Conservation (phyloP, 2,888 invertebrate species). For the Zele albiditarsus region DNA sequence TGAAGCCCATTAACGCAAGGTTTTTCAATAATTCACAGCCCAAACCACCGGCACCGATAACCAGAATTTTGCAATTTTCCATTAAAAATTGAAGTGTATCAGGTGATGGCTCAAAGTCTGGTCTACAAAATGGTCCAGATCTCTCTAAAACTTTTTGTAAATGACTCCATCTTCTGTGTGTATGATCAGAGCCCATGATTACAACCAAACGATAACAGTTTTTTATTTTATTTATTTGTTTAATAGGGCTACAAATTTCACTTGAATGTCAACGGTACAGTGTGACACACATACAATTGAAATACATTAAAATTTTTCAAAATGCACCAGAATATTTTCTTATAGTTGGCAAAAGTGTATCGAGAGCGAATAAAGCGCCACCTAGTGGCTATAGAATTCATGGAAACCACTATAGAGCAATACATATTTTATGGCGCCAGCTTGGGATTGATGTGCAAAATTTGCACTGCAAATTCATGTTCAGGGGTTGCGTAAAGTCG, state of each 20-base stretch:
- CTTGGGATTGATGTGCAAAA: too few relatives aligned
- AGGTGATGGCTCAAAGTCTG: constrained; percentile 90
- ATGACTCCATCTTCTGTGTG: constrained; percentile 85
- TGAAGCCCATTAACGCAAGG: constrained; percentile 95
- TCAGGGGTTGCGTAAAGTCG: too few relatives aligned
- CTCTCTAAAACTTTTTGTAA: constrained; percentile 90
- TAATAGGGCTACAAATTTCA: background rate
- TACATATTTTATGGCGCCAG: too few relatives aligned
- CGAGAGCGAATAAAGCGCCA: background rate
- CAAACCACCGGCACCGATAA: constrained; percentile 96
- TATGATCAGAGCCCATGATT: constrained; percentile 64
- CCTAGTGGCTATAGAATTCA: background rate
- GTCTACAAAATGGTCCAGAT: constrained; percentile 93
- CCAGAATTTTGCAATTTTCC: constrained; percentile 89
- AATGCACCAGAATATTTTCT: background rate
- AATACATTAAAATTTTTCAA: background rate
- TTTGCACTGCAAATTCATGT: too few relatives aligned
- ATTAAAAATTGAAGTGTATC: constrained; percentile 89
- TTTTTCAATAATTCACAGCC: constrained; percentile 99
- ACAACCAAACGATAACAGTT: background rate
- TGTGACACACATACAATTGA: background rate
- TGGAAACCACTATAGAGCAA: too few relatives aligned
- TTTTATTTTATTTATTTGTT: constrained; percentile 2
- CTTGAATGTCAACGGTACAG: background rate
- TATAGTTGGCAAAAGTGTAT: too few relatives aligned